Evolutionary conservation across 30 jellyfish, hydroid and myxozoan species (phyloP), one percentile per base, ranked within the genome.

Genomic region (Phacellophora camtschatica): DNA sequence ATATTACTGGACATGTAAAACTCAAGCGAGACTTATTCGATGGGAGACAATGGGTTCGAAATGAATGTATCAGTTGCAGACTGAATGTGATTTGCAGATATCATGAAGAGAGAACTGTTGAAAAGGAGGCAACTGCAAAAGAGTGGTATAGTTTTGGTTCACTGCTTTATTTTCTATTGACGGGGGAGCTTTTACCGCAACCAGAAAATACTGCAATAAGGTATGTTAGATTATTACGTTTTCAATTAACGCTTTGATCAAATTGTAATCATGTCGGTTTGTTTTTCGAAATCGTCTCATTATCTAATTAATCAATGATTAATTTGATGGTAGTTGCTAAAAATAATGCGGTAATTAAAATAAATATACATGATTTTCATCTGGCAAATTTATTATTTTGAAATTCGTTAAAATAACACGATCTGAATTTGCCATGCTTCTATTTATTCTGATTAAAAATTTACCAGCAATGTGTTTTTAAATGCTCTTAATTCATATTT

Each of bases 1-100:
- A 88, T 55, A 30, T 34, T 46, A 36, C 81, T 22, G 93, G 97
- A 1, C 97, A 88, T 59, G 94, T 88, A 46, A 63, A 30, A 35
- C 56, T 88, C 56, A 37, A 46, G 23, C 32, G 97, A 53, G 84
- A 80, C 2, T 27, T 80, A 48, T 42, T 28, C 18, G 72, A 48
- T 15, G 68, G 36, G 37, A 55, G 33, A 49, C 50, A 63, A 1
- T 86, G 96, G 91, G 72, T 66, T 59, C 64, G 39, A 18, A 46
- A 35, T 37, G 90, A 75, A 59, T 75, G 83, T 56, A 12, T 57
- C 51, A 59, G 65, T n/a, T 87, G 96, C 61, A 29, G 71, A 29
- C 88, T 42, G 19, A 37, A 16, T 36, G 74, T 77, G 1, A 0
- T 13, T 36, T 76, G 88, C 57, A 53, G 36, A n/a, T 76, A 57